phyloP scores from a whole-genome alignment of 2,797 vertebrate genomes.

The Arrhamphus sclerolepis region DNA sequence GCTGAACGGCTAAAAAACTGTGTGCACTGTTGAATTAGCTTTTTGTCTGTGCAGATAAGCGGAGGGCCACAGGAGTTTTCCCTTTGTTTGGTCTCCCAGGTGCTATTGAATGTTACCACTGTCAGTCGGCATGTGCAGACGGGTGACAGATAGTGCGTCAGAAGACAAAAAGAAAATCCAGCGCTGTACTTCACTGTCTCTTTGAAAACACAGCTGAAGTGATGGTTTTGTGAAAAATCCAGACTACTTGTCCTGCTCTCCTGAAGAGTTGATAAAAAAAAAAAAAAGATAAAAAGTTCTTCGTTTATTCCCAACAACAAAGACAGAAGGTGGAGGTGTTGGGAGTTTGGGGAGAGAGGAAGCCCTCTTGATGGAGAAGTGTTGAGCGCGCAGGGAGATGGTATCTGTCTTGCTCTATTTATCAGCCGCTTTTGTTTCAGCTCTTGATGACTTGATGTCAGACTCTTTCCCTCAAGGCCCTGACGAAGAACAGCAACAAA shows the following conservation, averaged over 20 bases:
- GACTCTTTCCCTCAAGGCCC: constrained; percentile 54
- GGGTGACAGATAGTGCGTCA: constrained; percentile 33
- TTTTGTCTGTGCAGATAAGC: too few relatives aligned
- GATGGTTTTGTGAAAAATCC: constrained; percentile 9
- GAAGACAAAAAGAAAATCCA: constrained; percentile 13
- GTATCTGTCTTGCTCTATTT: constrained; percentile 65
- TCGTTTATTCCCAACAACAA: constrained; percentile 16
- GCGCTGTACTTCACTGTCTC: constrained; percentile 19
- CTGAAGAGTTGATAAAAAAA: too few relatives aligned
- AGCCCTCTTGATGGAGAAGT: constrained; percentile 64
- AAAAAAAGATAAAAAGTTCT: constrained; percentile 11
- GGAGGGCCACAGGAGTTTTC: constrained; percentile 9
- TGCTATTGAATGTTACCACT: too few relatives aligned
- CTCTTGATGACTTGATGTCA: constrained; percentile 64
- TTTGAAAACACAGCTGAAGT: constrained; percentile 25
- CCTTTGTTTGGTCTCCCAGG: constrained; percentile 21
- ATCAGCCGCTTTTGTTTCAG: constrained; percentile 74
- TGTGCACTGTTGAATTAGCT: too few relatives aligned
- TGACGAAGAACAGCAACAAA: constrained; percentile 61
- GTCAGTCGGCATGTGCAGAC: neutral
- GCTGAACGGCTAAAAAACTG: too few relatives aligned
- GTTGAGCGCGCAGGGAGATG: constrained; percentile 64
- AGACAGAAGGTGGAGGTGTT: constrained; percentile 32
- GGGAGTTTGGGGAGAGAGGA: constrained; percentile 45
- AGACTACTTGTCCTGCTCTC: too few relatives aligned